Evolutionary conservation across 2,113 vertebrate genomes (phyloP).

Genomic region (Melospiza georgiana): DNA sequence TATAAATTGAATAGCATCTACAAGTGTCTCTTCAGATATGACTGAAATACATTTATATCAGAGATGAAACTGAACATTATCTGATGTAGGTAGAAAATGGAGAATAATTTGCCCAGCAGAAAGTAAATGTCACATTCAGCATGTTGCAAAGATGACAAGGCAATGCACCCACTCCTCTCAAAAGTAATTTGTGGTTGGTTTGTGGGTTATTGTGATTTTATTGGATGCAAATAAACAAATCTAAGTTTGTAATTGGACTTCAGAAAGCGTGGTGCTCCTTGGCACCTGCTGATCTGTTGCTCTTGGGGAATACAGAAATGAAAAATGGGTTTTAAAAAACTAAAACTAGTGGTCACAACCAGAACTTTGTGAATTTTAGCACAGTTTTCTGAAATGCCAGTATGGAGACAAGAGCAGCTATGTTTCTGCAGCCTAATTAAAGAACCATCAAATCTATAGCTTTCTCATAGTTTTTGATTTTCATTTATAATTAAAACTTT

Average conservation of each 20-base stretch:
- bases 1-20: not conserved
- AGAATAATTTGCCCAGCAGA: not conserved
- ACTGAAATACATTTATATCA: not conserved
- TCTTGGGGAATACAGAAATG: not conserved
- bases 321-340: not conserved
- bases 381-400: not conserved
- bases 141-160: not conserved
- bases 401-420: not conserved
- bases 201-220: not conserved
- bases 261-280: not conserved
- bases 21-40: not conserved
- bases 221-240: not conserved
- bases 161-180: not conserved
- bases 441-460: not conserved
- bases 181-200: not conserved
- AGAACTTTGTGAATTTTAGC: not conserved
- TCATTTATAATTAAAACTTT: not conserved
- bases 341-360: not conserved
- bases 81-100: not conserved
- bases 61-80: not conserved
- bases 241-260: not conserved
- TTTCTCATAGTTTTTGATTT: not conserved
- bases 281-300: not conserved
- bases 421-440: not conserved
- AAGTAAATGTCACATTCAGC: not conserved